These are phyloP conservation scores for Presbytis comata DNA, from an alignment of 2,797 vertebrate species.

Conservation along the genomic window DNA sequence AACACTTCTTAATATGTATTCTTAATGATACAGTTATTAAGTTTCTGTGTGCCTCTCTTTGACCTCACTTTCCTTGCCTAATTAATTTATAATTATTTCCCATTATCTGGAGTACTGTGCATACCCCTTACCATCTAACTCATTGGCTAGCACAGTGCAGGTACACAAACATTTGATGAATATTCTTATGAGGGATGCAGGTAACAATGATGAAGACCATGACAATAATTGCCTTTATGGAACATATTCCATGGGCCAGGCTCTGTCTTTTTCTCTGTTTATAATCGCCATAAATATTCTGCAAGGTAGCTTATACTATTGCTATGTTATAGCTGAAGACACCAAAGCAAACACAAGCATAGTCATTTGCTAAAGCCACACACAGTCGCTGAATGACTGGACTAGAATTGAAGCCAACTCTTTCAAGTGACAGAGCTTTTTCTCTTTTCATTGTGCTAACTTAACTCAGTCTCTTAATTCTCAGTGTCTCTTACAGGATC, in stretches of 20 bases:
- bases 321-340: not conserved
- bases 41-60: not conserved
- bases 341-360: not conserved
- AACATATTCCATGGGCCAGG: fast-evolving
- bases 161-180: fast-evolving
- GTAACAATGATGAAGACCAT: too few species aligned
- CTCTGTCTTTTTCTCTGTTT: not conserved
- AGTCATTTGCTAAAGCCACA: not conserved
- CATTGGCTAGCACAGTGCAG: not conserved
- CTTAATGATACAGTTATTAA: not conserved
- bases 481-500: not conserved
- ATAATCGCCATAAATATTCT: not conserved
- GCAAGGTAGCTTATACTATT: not conserved
- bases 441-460: not conserved
- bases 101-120: not conserved
- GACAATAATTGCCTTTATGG: fast-evolving
- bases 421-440: not conserved
- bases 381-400: not conserved
- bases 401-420: not conserved
- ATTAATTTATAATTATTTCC: not conserved
- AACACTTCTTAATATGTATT: not conserved
- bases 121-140: not conserved
- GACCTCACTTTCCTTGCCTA: not conserved
- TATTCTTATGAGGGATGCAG: too few species aligned
- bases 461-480: fast-evolving